Evolutionary conservation across 2,888 invertebrate genomes (phyloP).

Genomic region (Dryomyza anilis): DNA sequence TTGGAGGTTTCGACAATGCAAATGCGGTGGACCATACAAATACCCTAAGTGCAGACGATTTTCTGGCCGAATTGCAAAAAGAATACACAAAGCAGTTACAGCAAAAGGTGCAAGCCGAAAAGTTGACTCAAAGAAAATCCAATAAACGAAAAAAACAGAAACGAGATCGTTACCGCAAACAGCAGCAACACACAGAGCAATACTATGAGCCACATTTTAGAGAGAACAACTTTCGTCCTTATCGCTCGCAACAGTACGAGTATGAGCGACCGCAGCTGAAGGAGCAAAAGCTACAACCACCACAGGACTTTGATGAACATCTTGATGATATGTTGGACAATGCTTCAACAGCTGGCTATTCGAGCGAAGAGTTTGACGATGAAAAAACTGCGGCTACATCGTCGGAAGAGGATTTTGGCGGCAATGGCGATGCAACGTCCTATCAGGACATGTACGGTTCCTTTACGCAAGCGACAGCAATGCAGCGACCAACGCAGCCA

Average conservation of each 20-base stretch:
- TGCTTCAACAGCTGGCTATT: conserved; percentile 26
- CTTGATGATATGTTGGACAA: conserved; percentile 26
- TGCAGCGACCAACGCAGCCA: conserved; percentile 4
- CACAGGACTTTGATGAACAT: conserved; percentile 22
- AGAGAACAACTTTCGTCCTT: no score
- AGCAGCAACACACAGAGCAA: conserved; percentile 2
- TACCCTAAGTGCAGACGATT: conserved; percentile 44
- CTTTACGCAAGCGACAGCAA: conserved; percentile 5
- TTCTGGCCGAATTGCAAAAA: conserved; percentile 49
- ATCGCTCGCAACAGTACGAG: no score
- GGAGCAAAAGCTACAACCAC: conserved; percentile 4
- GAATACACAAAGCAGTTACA: conserved; percentile 38
- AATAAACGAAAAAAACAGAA: conserved; percentile 5
- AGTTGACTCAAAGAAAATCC: conserved; percentile 2
- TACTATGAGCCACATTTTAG: not conserved
- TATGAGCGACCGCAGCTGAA: not conserved
- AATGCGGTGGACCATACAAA: conserved; percentile 36
- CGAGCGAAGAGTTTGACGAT: conserved; percentile 18
- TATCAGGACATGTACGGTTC: conserved; percentile 19
- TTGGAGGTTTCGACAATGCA: not conserved
- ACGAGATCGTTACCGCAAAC: not conserved
- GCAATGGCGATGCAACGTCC: conserved; percentile 2
- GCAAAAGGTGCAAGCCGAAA: not conserved
- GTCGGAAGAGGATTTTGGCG: not conserved
- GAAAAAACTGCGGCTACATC: not conserved